Evolutionary conservation across 2,113 vertebrate species (phyloP), one percentile per base, ranked within the genome.

Genomic region (Poeciliopsis turrubarensis): DNA sequence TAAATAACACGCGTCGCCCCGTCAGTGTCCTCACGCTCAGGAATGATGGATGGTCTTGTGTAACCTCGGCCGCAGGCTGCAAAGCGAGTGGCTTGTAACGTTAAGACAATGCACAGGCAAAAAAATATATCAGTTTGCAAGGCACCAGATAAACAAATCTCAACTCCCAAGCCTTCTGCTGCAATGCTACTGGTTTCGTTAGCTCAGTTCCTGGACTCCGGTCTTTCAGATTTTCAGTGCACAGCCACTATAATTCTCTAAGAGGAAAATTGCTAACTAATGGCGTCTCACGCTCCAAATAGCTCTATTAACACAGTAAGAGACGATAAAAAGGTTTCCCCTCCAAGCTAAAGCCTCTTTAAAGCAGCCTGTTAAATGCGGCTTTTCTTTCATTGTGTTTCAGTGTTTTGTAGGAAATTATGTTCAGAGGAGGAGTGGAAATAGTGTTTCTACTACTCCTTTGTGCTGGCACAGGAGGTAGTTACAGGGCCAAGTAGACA

Each of bases 1-100:
- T 73, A 88, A 87, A 86, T 82, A 83, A 73, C 80, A 87, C 57
- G 78, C 78, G 81, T 87, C 84, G 75, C 29, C 60, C 75, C 34
- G 76, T 74, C 79, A 70, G 39, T 70, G 71, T 82, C 73, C 54
- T 70, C 67, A 8, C 39, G 66, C 62, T 44, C 79, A 66, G 27
- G 54, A 57, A 76, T 85, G 83, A 87, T 79, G 75, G 83, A 86
- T 81, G 73, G 8, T 70, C 47, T 64, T 70, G 31, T 51, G 34
- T 1, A 65, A 51, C 73, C 54, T 54, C 63, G 32, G 19, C 39
- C 54, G n/a, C 41, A 78, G 61, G 3, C 76, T 77, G 75, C 81
- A 79, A 67, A 77, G 74, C 22, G 1, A 71, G 5, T 64, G 54
- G 31, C 17, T 17, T 34, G 5, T 54, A 6, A 30, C 44, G 67